A percentile compares a stretch with the other conserved stretches of the same genome.
Conservation (phyloP, 1,140 invertebrate species). For the Acromyrmex charruanus region DNA sequence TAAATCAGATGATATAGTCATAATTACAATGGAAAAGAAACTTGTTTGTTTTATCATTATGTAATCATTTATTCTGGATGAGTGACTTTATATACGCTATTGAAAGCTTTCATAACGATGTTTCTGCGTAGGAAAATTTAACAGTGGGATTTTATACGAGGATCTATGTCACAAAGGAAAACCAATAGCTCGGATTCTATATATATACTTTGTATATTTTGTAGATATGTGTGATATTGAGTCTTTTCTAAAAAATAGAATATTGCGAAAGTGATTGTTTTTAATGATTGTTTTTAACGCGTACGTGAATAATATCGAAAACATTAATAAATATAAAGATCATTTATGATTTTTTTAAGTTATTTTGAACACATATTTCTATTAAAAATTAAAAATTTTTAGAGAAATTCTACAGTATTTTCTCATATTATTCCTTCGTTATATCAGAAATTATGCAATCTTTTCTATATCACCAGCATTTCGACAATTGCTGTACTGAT, state of each 20-base stretch:
- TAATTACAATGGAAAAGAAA: not conserved
- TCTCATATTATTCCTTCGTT: not conserved
- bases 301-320: not conserved
- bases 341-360: not conserved
- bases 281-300: not conserved
- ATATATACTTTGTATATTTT: not conserved
- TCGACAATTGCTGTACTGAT: not conserved
- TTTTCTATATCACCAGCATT: not conserved
- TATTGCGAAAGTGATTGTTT: not conserved
- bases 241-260: not conserved
- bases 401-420: not conserved
- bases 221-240: not conserved
- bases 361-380: not conserved
- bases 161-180: slow-evolving; percentile 22
- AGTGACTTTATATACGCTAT: not conserved
- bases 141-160: not conserved
- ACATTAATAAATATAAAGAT: not conserved
- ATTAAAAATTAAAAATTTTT: slow-evolving; percentile 11
- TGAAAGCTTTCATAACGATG: slow-evolving; percentile 3
- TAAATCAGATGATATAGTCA: not conserved
- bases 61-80: not conserved
- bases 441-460: not conserved
- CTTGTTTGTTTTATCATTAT: not conserved
- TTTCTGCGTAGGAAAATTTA: not conserved
- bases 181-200: not conserved